Evolutionary conservation across 2,797 vertebrate genomes (phyloP), one percentile per base, ranked within the genome.

Genomic region (Fundulus diaphanus): DNA sequence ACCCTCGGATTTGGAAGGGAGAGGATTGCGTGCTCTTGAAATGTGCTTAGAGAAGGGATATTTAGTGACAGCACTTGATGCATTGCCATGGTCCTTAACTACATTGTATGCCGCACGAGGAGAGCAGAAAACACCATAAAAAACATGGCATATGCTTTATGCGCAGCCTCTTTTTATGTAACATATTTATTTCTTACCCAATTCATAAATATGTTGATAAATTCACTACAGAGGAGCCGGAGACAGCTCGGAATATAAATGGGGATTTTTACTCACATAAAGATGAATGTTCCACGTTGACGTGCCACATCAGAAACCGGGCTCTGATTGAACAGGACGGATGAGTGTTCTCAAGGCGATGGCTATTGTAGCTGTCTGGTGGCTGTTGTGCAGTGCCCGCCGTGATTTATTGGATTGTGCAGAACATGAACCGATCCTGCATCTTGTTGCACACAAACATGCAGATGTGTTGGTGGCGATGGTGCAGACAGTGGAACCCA

Each of bases 11-110:
- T 85, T 85, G 40, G 71, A 70, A 73, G 79, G 74, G 78, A 71
- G 78, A 74, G 66, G 83, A 86, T 87, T 82, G 83, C 82, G 52
- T 80, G 90, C 87, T 93, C 89, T 93, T 93, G 91, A 93, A 93
- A 93, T 94, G 90, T 94, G 92, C 92, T 94, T 93, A 90, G 90
- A 83, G 88, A 77, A 87, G 89, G 91, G 85, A 89, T 91, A 92
- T 93, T 91, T 93, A 89, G 85, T 92, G 93, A 94, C 92, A 91
- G 89, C 84, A 61, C 83, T 89, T 93, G 93, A 94, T 93, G 89
- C 90, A 93, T 93, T 91, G 88, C 91, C 77, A 84, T 83, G 86
- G 82, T 90, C 89, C 78, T 91, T 89, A 90, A 91, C 86, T 90
- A 90, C 86, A 88, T 77, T 80, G 85, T 90, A 71, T 71, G 81